phyloP scores from a whole-genome alignment of 2,113 vertebrate species.

The Chaetops frenatus region DNA sequence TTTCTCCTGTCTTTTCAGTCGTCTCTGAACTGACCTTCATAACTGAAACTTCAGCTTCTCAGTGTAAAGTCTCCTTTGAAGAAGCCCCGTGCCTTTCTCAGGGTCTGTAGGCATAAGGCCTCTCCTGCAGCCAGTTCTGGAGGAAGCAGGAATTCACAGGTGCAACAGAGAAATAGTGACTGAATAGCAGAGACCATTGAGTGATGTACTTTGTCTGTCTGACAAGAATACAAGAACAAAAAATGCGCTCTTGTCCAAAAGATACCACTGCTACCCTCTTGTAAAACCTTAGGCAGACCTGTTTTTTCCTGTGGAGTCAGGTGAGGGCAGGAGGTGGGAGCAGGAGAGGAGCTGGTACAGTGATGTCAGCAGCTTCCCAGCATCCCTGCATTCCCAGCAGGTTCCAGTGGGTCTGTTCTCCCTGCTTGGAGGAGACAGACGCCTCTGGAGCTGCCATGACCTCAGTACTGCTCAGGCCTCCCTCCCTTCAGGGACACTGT shows the following conservation, averaged over 20 bases:
- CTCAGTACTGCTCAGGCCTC: not conserved
- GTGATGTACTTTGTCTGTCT: not conserved
- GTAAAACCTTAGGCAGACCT: not conserved
- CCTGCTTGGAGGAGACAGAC: not conserved
- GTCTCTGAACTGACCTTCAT: not conserved
- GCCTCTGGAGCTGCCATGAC: not conserved
- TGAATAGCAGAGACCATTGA: not conserved
- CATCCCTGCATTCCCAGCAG: fast-evolving
- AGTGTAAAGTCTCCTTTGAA: not conserved
- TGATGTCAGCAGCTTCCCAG: not conserved
- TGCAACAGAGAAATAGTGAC: not conserved
- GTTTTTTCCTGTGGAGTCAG: not conserved
- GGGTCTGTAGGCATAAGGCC: not conserved
- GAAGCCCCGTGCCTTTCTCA: not conserved
- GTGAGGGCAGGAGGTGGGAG: not conserved
- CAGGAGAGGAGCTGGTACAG: not conserved
- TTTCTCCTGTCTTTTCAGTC: constrained; percentile 26
- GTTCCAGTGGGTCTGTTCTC: not conserved
- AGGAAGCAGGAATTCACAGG: not conserved
- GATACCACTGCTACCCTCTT: not conserved
- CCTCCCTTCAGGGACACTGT: not conserved
- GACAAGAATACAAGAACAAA: not conserved
- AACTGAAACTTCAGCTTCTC: not conserved
- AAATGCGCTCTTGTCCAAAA: not conserved
- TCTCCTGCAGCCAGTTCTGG: not conserved